phyloP scores from a whole-genome alignment of 2,797 vertebrate species.

The Notolabrus celidotus region DNA sequence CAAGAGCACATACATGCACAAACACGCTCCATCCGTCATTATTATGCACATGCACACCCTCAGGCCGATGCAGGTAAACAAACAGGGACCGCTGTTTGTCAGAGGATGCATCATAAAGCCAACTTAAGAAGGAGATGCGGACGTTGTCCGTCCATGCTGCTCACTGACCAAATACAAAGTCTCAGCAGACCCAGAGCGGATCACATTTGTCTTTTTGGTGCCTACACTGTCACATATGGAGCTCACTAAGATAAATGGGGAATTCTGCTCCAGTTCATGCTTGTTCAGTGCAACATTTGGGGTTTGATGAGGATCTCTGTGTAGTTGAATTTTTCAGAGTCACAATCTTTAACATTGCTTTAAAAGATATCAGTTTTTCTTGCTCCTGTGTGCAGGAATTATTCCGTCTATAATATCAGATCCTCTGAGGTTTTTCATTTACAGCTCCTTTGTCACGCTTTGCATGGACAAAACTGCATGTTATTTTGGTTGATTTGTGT shows the following conservation, averaged over 20 bases:
- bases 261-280: constrained; percentile 25
- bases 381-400: no score
- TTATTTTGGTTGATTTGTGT: not conserved
- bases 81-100: constrained; percentile 65
- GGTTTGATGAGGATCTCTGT: constrained; percentile 26
- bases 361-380: no score
- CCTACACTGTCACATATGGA: constrained; percentile 28
- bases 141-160: constrained; percentile 44
- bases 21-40: constrained; percentile 34
- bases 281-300: constrained; percentile 1
- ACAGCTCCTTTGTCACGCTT: constrained; percentile 8
- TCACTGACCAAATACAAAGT: constrained; percentile 55
- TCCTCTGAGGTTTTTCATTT: constrained; percentile 49
- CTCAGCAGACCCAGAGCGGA: constrained; percentile 26
- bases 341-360: no score
- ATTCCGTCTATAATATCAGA: no score
- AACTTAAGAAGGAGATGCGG: constrained; percentile 56
- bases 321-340: no score
- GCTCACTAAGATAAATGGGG: constrained; percentile 35
- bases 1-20: constrained; percentile 4
- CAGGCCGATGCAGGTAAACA: constrained; percentile 68
- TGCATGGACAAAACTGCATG: not conserved
- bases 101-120: constrained; percentile 62
- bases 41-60: constrained; percentile 67
- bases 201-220: constrained; percentile 14